A percentile compares a stretch with the other conserved stretches of the same genome.
Evolutionary conservation across 2,113 vertebrate species (phyloP).

Genomic region (Choloepus hoffmanni): DNA sequence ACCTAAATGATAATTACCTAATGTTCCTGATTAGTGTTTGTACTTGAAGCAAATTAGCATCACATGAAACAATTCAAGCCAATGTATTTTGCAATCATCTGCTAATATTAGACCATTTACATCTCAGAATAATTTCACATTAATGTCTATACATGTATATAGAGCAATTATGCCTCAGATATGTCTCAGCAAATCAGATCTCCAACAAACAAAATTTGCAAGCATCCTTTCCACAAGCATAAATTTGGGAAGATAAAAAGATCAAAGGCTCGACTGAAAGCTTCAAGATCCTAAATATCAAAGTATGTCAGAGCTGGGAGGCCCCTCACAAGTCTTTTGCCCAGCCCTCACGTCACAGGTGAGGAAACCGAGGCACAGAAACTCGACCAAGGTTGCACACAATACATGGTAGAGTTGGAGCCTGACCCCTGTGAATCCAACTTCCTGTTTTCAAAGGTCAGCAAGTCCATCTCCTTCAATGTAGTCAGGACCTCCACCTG

Average conservation of each 20-base stretch:
- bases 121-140: conserved; percentile 69
- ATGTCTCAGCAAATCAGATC: conserved; percentile 32
- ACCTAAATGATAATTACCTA: conserved; percentile 78
- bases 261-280: background rate
- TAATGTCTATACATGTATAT: conserved; percentile 53
- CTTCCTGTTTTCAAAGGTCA: background rate
- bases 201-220: conserved; percentile 40
- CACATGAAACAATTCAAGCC: conserved; percentile 78
- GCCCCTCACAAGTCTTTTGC: background rate
- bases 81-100: conserved; percentile 76
- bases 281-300: background rate
- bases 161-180: conserved; percentile 41
- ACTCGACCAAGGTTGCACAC: background rate
- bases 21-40: conserved; percentile 80
- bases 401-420: background rate
- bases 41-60: conserved; percentile 74
- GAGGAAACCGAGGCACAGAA: conserved; percentile 25
- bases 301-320: background rate
- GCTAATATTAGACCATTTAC: conserved; percentile 73
- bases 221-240: conserved; percentile 36
- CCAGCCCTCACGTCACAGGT: background rate
- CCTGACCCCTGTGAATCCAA: background rate
- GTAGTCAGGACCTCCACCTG: background rate
- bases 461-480: background rate
- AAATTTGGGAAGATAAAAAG: conserved; percentile 50